phyloP scores from a whole-genome alignment of 2,113 vertebrate species.

The Diphyllodes magnificus region DNA sequence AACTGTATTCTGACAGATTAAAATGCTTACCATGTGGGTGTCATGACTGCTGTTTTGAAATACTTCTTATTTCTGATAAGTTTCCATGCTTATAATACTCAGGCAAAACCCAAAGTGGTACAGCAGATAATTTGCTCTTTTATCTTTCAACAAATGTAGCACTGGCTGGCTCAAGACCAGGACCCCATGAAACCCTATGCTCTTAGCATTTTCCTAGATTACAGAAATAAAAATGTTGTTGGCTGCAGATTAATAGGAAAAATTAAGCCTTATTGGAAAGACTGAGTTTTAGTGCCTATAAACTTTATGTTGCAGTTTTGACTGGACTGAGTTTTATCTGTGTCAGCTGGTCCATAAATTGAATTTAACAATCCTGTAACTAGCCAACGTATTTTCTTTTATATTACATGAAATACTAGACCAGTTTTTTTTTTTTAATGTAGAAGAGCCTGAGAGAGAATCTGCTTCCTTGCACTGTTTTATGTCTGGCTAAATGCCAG shows the following conservation, averaged over 20 bases:
- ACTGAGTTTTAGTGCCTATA: not conserved
- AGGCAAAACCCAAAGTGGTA: not conserved
- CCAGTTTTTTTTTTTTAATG: not conserved
- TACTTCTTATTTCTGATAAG: not conserved
- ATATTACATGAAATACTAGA: not conserved
- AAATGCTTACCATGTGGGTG: not conserved
- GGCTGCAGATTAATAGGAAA: not conserved
- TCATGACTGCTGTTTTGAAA: not conserved
- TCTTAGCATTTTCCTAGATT: not conserved
- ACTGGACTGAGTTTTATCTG: not conserved
- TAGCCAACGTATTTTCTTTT: not conserved
- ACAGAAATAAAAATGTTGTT: not conserved
- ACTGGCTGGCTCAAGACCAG: not conserved
- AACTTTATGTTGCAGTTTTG: not conserved
- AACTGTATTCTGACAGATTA: not conserved
- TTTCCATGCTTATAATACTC: not conserved
- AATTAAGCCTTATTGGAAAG: not conserved
- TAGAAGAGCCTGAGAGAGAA: not conserved
- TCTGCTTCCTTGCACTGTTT: constrained; percentile 13
- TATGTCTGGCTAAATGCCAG: constrained; percentile 25
- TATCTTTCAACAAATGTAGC: not conserved
- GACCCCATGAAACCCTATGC: not conserved
- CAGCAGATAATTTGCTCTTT: not conserved
- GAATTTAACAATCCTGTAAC: not conserved
- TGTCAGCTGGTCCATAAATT: not conserved